Evolutionary conservation across 2,888 invertebrate species (phyloP).

Genomic region (Gisinianus flammeolus): DNA sequence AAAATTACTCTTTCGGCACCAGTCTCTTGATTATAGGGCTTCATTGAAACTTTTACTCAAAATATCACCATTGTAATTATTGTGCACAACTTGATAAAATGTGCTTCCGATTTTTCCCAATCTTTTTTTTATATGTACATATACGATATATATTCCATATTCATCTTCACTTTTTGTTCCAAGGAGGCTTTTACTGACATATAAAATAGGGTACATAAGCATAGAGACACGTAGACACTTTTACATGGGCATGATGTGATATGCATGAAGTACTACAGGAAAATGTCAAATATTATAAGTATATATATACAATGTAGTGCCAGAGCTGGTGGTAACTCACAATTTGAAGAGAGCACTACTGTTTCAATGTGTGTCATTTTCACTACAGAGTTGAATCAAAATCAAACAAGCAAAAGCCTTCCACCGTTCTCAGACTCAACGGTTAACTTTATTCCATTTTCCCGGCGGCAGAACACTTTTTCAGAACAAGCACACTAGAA

Average conservation of each 20-base stretch:
- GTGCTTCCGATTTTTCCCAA: neutral
- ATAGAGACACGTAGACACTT: neutral
- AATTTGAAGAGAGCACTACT: too few relatives aligned
- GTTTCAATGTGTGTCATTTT: neutral
- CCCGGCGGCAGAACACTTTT: neutral
- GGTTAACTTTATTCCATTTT: neutral
- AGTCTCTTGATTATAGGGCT: conserved; percentile 36
- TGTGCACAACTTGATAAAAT: too few relatives aligned
- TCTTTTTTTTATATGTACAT: neutral
- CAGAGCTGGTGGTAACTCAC: too few relatives aligned
- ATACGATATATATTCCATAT: neutral
- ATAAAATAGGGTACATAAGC: neutral
- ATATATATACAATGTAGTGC: neutral
- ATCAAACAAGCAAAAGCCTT: neutral
- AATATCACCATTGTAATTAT: conserved; percentile 27
- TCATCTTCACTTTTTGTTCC: neutral
- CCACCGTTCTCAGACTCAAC: neutral
- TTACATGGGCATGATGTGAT: neutral
- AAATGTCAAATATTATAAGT: neutral
- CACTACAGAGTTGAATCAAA: neutral
- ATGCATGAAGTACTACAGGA: neutral
- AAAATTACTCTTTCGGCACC: conserved; percentile 33
- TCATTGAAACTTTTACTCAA: conserved; percentile 26
- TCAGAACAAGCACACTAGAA: neutral
- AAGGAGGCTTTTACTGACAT: neutral